Conservation (phyloP, 2,888 invertebrate species). For the Dicyrtomina minuta region DNA sequence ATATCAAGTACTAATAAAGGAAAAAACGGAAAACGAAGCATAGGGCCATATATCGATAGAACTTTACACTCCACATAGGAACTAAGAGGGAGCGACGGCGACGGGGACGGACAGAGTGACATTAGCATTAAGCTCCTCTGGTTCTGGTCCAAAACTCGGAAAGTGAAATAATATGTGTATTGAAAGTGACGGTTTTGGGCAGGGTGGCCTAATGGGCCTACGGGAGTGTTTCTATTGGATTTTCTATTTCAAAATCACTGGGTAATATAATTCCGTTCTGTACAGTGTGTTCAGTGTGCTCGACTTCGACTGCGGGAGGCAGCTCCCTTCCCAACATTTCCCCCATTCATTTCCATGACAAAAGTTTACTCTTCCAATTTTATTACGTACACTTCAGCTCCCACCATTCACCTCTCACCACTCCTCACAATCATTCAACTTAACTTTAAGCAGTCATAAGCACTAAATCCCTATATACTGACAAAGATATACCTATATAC, state of each 20-base stretch:
- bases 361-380: conserved; percentile 18
- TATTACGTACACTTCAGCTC: background rate
- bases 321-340: too few species aligned
- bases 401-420: background rate
- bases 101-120: too few species aligned
- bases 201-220: conserved; percentile 31
- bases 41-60: too few species aligned
- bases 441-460: too few species aligned
- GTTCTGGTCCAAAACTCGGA: too few species aligned
- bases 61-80: too few species aligned
- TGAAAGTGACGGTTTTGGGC: conserved; percentile 12
- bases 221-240: conserved; percentile 38
- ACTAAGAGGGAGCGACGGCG: too few species aligned
- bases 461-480: background rate
- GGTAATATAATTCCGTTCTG: conserved; percentile 30
- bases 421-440: background rate
- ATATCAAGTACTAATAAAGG: too few species aligned
- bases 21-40: too few species aligned
- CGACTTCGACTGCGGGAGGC: conserved; percentile 2
- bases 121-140: too few species aligned
- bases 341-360: conserved; percentile 26
- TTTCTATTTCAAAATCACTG: conserved; percentile 37
- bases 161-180: background rate
- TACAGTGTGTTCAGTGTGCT: background rate
- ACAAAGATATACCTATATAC: background rate